Conservation (phyloP, 2,113 vertebrate genomes). For the Pipa parva region DNA sequence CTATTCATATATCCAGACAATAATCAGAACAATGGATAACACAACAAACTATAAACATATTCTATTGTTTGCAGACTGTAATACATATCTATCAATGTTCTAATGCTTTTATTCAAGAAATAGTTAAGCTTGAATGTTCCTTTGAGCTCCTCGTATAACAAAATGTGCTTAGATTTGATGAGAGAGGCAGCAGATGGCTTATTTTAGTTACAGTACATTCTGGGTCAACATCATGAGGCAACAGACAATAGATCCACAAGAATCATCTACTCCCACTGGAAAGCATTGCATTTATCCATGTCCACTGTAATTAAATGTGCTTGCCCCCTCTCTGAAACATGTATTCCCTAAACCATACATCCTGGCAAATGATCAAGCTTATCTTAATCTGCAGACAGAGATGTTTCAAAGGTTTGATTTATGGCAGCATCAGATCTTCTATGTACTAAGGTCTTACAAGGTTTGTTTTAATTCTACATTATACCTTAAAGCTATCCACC, state of each 20-base stretch:
- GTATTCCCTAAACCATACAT: slow-evolving; percentile 15
- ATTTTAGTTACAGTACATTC: slow-evolving; percentile 9
- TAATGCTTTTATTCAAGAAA: too few relatives aligned
- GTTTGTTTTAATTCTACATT: not conserved
- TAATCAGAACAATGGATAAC: too few relatives aligned
- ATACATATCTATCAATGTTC: too few relatives aligned
- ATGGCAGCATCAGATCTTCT: not conserved
- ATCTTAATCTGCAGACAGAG: slow-evolving; percentile 28
- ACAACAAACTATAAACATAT: too few relatives aligned
- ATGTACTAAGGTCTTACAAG: not conserved
- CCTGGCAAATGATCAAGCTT: slow-evolving; percentile 28
- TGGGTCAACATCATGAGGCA: slow-evolving; percentile 10
- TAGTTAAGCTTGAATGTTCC: too few relatives aligned
- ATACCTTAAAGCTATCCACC: not conserved
- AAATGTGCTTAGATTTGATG: too few relatives aligned
- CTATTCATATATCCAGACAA: too few relatives aligned
- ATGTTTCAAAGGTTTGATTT: slow-evolving; percentile 20
- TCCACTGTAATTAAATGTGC: slow-evolving; percentile 36
- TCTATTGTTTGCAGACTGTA: too few relatives aligned
- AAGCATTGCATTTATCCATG: slow-evolving; percentile 29
- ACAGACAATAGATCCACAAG: slow-evolving; percentile 9
- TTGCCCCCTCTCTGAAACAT: slow-evolving; percentile 22
- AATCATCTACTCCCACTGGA: slow-evolving; percentile 17
- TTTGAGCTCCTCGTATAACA: too few relatives aligned
- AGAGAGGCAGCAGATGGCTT: slow-evolving; percentile 26